Evolutionary conservation across 2,113 vertebrate genomes (phyloP).

Genomic region (Lagopus muta): DNA sequence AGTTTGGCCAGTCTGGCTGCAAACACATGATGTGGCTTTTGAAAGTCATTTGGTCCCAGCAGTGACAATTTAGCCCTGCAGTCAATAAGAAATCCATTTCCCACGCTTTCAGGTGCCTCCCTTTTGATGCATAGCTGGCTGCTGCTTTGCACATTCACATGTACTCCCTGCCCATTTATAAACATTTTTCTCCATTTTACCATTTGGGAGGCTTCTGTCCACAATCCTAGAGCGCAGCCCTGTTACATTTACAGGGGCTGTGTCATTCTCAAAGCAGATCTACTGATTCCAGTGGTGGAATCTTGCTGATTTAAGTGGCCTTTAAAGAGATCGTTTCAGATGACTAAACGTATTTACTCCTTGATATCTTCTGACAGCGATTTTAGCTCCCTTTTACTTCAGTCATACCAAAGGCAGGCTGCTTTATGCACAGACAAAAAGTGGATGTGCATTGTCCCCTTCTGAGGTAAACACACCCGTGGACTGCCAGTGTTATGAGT

Average conservation of each 20-base stretch:
- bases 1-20: neutral
- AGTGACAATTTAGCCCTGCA: neutral
- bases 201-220: neutral
- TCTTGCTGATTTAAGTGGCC: neutral
- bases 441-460: neutral
- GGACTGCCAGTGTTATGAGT: accelerated
- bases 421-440: neutral
- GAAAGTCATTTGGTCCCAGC: neutral
- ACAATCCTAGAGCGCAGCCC: neutral
- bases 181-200: neutral
- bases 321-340: neutral
- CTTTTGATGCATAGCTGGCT: neutral
- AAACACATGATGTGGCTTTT: neutral
- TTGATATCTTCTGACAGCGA: neutral
- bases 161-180: neutral
- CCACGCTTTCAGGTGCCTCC: neutral
- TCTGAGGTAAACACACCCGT: accelerated
- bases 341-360: neutral
- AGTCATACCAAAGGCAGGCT: neutral
- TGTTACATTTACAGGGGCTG: accelerated
- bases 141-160: neutral
- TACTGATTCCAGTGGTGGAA: neutral
- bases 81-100: neutral
- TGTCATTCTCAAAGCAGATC: neutral
- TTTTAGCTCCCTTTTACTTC: neutral